These are phyloP conservation scores for Hoplodrina ambigua DNA, from an alignment of 2,888 invertebrate species.

Conservation along the genomic window DNA sequence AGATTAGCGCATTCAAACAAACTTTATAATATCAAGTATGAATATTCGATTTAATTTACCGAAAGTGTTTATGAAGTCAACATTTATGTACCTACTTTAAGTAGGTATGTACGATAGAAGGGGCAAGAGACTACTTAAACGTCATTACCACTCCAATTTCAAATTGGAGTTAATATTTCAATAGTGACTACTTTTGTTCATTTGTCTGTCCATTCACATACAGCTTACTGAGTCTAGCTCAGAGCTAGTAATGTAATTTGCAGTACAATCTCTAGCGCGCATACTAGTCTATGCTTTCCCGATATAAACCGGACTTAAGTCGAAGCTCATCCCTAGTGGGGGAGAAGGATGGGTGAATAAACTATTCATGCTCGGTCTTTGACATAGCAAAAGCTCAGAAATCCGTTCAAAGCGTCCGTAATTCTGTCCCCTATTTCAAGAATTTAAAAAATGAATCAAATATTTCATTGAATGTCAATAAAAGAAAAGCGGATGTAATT, in stretches of 20 bases:
- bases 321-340: constrained; percentile 13
- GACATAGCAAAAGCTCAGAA: constrained; percentile 34
- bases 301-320: constrained; percentile 11
- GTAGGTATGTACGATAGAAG: no score
- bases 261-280: constrained; percentile 6
- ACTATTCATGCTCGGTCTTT: constrained; percentile 52
- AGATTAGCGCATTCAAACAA: no score
- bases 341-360: constrained; percentile 42
- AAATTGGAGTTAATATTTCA: background rate
- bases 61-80: no score
- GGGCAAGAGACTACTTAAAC: background rate
- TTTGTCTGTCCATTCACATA: constrained; percentile 1
- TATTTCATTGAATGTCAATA: background rate
- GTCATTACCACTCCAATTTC: constrained; percentile 8
- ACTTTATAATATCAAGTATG: no score
- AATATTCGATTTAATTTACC: no score
- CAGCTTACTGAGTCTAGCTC: background rate
- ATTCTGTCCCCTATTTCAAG: background rate
- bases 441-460: constrained; percentile 13
- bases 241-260: constrained; percentile 24
- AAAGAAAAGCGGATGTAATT: background rate
- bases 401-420: background rate
- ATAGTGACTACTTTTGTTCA: background rate
- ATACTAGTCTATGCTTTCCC: constrained; percentile 7
- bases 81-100: background rate